Evolutionary conservation across 2,113 vertebrate genomes (phyloP).

Genomic region (Sitta europaea): DNA sequence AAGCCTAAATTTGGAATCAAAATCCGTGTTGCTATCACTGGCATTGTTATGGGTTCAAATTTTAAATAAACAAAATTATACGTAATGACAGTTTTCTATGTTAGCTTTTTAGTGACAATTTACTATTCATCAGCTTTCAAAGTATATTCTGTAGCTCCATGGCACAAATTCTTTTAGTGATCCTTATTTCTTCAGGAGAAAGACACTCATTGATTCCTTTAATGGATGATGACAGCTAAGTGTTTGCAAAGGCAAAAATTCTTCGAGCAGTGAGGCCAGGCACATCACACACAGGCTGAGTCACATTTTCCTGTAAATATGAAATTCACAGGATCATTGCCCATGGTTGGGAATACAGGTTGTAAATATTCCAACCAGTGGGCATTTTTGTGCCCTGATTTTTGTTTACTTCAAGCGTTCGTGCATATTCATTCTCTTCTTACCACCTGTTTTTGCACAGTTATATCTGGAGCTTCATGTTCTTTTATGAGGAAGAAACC

Average conservation of each 20-base stretch:
- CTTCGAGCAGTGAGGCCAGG: neutral
- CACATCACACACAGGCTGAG: neutral
- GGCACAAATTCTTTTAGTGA: neutral
- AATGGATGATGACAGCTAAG: neutral
- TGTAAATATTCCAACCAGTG: neutral
- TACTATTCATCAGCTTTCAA: neutral
- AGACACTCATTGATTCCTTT: neutral
- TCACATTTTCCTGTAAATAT: neutral
- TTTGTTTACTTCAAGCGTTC: neutral
- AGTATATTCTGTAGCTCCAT: neutral
- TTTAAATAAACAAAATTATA: neutral
- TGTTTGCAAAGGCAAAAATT: neutral
- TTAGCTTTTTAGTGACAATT: neutral
- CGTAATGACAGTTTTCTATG: neutral
- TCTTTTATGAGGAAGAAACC: neutral
- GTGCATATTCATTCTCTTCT: neutral
- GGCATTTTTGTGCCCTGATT: neutral
- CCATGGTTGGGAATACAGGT: neutral
- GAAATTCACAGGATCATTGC: neutral
- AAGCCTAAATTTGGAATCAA: neutral
- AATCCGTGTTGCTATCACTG: neutral
- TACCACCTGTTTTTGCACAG: neutral
- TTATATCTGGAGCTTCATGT: neutral
- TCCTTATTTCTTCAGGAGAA: neutral
- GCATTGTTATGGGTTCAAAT: neutral